Evolutionary conservation across 2,113 vertebrate species (phyloP).

Genomic region (Syrmaticus mikado): DNA sequence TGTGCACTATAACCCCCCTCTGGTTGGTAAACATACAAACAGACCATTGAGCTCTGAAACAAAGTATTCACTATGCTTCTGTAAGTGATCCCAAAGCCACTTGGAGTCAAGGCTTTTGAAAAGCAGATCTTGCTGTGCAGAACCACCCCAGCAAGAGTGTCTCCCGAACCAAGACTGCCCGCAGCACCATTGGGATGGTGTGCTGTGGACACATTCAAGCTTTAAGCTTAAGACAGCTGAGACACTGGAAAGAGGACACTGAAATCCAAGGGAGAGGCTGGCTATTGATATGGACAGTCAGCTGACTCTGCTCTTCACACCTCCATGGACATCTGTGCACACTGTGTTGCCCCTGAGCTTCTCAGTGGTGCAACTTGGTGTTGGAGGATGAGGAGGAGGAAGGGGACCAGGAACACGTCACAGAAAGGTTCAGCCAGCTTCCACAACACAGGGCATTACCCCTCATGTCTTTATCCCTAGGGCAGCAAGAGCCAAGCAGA

Average conservation of each 20-base stretch:
- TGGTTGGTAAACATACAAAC: constrained; percentile 65
- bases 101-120: background rate
- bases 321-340: fast-evolving
- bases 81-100: background rate
- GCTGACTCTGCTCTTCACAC: background rate
- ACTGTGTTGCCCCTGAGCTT: fast-evolving
- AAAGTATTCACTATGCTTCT: constrained; percentile 43
- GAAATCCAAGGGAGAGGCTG: background rate
- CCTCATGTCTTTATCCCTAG: background rate
- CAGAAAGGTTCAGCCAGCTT: background rate
- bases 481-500: fast-evolving
- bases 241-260: background rate
- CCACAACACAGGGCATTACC: background rate
- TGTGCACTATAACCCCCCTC: background rate
- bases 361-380: background rate
- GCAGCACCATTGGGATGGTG: fast-evolving
- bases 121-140: background rate
- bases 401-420: background rate
- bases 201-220: background rate
- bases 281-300: fast-evolving
- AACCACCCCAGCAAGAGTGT: background rate
- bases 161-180: background rate
- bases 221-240: background rate
- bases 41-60: background rate
- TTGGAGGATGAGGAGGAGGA: background rate